Conservation (phyloP, 2,113 vertebrate genomes). For the Pseudolaguvia tuberculata region DNA sequence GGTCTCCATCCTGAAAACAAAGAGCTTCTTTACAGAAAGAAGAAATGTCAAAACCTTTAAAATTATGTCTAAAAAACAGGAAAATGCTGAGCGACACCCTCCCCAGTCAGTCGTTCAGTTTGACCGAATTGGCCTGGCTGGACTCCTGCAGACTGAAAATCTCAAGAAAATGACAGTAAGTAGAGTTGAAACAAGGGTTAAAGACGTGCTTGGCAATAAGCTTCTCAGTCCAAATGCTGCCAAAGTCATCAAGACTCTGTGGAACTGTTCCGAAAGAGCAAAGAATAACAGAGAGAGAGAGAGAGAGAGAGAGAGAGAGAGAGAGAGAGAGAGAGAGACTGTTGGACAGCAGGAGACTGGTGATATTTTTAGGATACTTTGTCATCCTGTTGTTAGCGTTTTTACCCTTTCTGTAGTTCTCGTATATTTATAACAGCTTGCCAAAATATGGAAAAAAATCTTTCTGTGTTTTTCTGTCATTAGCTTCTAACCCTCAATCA, state of each 20-base stretch:
- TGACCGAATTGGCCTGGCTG: background rate
- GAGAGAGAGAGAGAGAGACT: too few species aligned
- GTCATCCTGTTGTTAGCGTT: too few species aligned
- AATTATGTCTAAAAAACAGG: background rate
- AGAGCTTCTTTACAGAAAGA: too few species aligned
- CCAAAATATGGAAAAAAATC: too few species aligned
- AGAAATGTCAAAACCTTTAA: background rate
- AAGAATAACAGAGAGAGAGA: conserved; percentile 1
- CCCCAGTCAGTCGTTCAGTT: conserved; percentile 38
- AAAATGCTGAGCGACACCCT: background rate
- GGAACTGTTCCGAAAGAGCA: conserved; percentile 1
- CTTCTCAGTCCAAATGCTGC: conserved; percentile 21
- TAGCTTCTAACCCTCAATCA: too few species aligned
- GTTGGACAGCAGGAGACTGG: too few species aligned
- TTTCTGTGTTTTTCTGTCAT: too few species aligned
- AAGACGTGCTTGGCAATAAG: conserved; percentile 46
- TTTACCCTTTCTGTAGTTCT: too few species aligned
- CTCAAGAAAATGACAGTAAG: conserved; percentile 48
- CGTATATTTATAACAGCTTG: too few species aligned
- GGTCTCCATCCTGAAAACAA: too few species aligned
- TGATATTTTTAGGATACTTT: too few species aligned
- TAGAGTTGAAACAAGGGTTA: conserved; percentile 61
- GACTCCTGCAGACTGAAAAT: conserved; percentile 52
- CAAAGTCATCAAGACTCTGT: conserved; percentile 37
- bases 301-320: conserved; percentile 30